A percentile compares a stretch with the other conserved stretches of the same genome.
These are phyloP conservation scores for Cataglyphis albicans DNA, from an alignment of 2,888 invertebrate species.

Conservation along the genomic window DNA sequence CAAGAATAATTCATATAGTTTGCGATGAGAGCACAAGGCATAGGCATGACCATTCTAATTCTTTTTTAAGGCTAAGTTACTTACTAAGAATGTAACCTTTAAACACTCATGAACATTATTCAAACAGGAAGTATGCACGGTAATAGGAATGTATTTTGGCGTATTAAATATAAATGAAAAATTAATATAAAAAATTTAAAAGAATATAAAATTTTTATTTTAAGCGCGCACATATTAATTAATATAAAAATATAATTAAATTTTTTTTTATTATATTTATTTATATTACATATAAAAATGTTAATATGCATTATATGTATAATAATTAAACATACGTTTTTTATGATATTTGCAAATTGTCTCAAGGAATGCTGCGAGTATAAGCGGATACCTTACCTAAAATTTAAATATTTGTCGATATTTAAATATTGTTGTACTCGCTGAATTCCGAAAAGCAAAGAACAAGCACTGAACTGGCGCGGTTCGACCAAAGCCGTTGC, in stretches of 20 bases:
- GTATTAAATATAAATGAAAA: conserved; percentile 1
- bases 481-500: conserved; percentile 69
- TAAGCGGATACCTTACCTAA: background rate
- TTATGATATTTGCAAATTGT: background rate
- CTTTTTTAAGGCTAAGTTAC: conserved; percentile 22
- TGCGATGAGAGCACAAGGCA: conserved; percentile 43
- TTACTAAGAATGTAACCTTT: conserved; percentile 41
- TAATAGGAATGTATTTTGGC: background rate
- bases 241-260: background rate
- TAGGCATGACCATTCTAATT: conserved; percentile 25
- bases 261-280: conserved; percentile 6
- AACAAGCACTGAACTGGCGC: conserved; percentile 56
- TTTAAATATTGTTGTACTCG: conserved; percentile 17
- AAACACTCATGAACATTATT: background rate
- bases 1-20: conserved; percentile 63
- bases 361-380: background rate
- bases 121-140: conserved; percentile 5
- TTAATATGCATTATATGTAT: background rate
- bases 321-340: background rate
- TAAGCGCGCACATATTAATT: background rate
- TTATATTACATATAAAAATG: background rate
- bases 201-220: background rate
- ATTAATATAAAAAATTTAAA: background rate
- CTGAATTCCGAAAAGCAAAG: conserved; percentile 48
- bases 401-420: background rate